These are phyloP conservation scores for Charanyca ferruginea DNA, from an alignment of 2,888 invertebrate genomes.

Conservation along the genomic window DNA sequence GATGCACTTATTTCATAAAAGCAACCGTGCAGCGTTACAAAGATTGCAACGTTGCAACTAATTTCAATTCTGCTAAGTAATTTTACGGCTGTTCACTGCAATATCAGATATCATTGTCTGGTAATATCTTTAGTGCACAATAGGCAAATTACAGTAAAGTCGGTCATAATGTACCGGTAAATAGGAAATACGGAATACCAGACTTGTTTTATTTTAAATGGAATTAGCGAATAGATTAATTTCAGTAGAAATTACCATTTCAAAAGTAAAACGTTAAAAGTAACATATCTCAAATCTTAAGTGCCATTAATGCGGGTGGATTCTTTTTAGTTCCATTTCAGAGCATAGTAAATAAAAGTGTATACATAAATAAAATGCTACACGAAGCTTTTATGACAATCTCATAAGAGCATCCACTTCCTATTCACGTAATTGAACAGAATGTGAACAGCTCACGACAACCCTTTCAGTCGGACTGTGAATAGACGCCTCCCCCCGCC, in stretches of 20 bases:
- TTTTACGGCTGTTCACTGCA: constrained; percentile 55
- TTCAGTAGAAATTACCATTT: constrained; percentile 3
- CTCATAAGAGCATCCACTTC: constrained; percentile 41
- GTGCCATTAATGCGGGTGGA: no score
- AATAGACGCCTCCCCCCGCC: constrained; percentile 48
- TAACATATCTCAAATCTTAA: not conserved
- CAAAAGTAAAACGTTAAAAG: constrained; percentile 4
- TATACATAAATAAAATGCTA: constrained; percentile 11
- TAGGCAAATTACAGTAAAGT: constrained; percentile 22
- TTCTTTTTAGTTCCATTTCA: not conserved
- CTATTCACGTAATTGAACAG: constrained; percentile 52
- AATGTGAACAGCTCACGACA: constrained; percentile 34
- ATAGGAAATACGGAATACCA: constrained; percentile 38
- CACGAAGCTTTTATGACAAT: constrained; percentile 35
- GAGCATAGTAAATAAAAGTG: constrained; percentile 5
- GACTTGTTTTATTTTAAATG: constrained; percentile 13
- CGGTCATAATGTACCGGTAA: constrained; percentile 28
- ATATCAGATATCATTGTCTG: constrained; percentile 50
- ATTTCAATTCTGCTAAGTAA: constrained; percentile 40
- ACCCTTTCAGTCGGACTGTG: constrained; percentile 56
- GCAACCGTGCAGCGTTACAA: constrained; percentile 18
- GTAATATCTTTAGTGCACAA: constrained; percentile 33
- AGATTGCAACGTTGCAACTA: constrained; percentile 48
- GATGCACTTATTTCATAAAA: constrained; percentile 55
- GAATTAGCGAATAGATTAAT: not conserved